Evolutionary conservation across 2,113 vertebrate species (phyloP), one percentile per base, ranked within the genome.

Genomic region (Dermatemys mawii): DNA sequence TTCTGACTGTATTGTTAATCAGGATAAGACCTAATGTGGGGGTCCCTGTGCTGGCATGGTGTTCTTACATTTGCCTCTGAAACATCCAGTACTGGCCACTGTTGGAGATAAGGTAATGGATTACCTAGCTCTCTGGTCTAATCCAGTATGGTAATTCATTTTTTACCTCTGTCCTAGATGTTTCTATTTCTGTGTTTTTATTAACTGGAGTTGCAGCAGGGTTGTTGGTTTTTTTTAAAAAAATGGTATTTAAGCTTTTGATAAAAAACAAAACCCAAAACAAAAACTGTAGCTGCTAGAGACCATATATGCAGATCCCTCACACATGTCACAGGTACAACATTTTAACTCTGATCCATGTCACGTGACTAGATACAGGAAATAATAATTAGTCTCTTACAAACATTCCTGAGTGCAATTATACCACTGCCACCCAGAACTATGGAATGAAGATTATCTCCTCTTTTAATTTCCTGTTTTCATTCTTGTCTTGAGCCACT

Each of bases 381-480:
- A 83, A 46, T 41, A 22, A 14, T 4, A 35, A 44, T 88, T 12
- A 32, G 81, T 89, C 84, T 32, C 70, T 29, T 22, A 21, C 16
- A 14, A 87, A 88, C 50, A 35, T 24, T 60, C 27, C 78, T 41
- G 38, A 24, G 53, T 9, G 84, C 93, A 94, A 94, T 95, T 88
- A 96, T 73, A 81, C 95, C 95, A 94, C 70, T 0, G 1, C 11
- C 82, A 78, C 76, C 92, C 90, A 76, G 78, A 29, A 49, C 1
- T 41, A 67, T 57, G 51, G 83, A 92, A 51, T 63, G 22, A 63
- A 60, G 76, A 96, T 88, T 76, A 93, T 46, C 35, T 13, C 38
- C 49, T 83, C 84, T 48, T 81, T 63, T 63, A 63, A 2, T 27
- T 93, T 92, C 93, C 95, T 89, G 87, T 67, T 89, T 55, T 70